Evolutionary conservation across 2,888 invertebrate species (phyloP).

Genomic region (Ceriagrion tenellum): DNA sequence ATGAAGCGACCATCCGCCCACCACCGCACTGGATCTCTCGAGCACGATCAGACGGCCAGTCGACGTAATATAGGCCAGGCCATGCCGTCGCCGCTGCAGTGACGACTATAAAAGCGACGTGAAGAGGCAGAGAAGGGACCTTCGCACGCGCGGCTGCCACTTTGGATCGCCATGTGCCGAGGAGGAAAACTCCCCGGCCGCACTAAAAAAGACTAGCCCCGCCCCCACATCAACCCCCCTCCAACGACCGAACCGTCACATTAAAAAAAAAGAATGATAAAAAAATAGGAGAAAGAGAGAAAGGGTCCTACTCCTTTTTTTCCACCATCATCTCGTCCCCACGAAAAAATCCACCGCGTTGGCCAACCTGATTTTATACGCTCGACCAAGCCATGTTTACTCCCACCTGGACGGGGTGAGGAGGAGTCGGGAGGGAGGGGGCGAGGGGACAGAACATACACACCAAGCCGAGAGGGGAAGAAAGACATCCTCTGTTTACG

Average conservation of each 20-base stretch:
- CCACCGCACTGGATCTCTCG: background rate
- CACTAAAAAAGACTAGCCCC: background rate
- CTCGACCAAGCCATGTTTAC: slow-evolving; percentile 51
- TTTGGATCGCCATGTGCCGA: background rate
- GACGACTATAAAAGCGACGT: slow-evolving; percentile 12
- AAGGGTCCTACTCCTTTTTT: background rate
- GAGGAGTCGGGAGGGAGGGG: background rate
- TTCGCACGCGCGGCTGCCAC: background rate
- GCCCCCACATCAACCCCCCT: background rate
- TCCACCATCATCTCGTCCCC: slow-evolving; percentile 9
- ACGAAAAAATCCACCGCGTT: slow-evolving; percentile 48
- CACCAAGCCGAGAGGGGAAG: background rate
- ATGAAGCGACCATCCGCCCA: background rate
- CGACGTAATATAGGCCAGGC: slow-evolving; percentile 4
- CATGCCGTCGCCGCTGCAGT: background rate
- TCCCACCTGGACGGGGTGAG: slow-evolving; percentile 39
- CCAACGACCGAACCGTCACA: background rate
- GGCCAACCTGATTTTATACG: slow-evolving; percentile 49
- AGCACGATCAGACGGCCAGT: background rate
- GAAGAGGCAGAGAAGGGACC: background rate
- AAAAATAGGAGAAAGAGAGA: background rate
- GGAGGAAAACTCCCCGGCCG: background rate
- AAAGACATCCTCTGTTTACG: slow-evolving; percentile 57
- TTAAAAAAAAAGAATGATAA: background rate
- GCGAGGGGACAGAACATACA: background rate